Conservation (phyloP, 1,140 invertebrate genomes). For the Apis dorsata region DNA sequence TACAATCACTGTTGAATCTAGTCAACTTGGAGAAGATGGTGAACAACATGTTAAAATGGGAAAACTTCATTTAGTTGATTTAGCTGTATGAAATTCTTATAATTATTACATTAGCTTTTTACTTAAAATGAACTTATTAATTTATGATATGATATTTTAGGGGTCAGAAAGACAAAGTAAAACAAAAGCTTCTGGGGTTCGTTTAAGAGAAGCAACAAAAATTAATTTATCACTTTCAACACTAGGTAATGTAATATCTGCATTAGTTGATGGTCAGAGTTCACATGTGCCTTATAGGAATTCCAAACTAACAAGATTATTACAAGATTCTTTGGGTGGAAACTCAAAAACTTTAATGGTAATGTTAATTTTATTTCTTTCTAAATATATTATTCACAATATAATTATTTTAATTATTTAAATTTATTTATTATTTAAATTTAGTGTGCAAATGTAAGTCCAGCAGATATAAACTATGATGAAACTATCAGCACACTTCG, state of each 20-base stretch:
- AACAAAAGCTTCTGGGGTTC: conserved; percentile 92
- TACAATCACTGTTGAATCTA: conserved; percentile 92
- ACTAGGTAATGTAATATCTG: conserved; percentile 96
- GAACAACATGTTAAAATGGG: conserved; percentile 87
- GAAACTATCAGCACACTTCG: conserved; percentile 98
- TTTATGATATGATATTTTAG: conserved; percentile 68
- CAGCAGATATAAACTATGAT: conserved; percentile 97
- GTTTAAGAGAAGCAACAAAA: conserved; percentile 96
- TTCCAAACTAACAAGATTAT: conserved; percentile 94
- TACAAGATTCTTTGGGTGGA: conserved; percentile 97
- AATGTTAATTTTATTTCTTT: conserved; percentile 23
- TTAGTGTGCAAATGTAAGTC: conserved; percentile 95
- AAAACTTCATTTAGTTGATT: conserved; percentile 91
- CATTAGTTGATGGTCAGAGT: conserved; percentile 95
- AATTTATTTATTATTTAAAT: conserved; percentile 49
- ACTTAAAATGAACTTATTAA: not conserved
- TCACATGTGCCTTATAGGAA: conserved; percentile 97
- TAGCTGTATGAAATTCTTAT: conserved; percentile 82
- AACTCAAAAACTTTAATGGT: conserved; percentile 99
- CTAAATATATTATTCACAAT: not conserved
- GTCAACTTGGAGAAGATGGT: conserved; percentile 83
- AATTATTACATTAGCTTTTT: not conserved
- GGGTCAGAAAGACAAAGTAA: conserved; percentile 94
- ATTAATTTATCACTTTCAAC: conserved; percentile 97
- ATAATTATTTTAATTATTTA: not conserved